These are phyloP conservation scores for Microhierax caerulescens DNA, from an alignment of 2,797 vertebrate genomes.

Conservation along the genomic window DNA sequence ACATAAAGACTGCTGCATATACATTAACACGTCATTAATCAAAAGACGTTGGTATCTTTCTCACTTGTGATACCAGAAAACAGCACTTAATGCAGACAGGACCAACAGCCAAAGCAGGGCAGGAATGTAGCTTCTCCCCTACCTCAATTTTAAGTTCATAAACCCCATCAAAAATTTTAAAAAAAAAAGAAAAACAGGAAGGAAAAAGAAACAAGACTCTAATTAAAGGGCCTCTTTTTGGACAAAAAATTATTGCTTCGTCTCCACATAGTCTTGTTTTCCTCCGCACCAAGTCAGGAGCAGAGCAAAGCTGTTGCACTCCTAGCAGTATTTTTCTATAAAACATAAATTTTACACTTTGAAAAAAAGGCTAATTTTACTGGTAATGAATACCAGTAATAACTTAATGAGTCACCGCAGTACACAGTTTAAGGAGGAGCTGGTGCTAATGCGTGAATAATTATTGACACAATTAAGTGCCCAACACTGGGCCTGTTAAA, in stretches of 20 bases:
- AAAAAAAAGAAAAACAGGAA: not conserved
- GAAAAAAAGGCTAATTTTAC: slow-evolving; percentile 66
- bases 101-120: not conserved
- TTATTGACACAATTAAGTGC: slow-evolving; percentile 68
- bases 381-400: slow-evolving; percentile 67
- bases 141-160: not conserved
- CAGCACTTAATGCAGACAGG: not conserved
- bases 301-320: slow-evolving; percentile 14
- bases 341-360: slow-evolving; percentile 51
- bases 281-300: not conserved
- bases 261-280: not conserved
- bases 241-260: not conserved
- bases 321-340: slow-evolving; percentile 12
- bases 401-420: slow-evolving; percentile 65
- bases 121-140: not conserved
- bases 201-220: not conserved
- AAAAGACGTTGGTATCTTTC: not conserved
- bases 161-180: not conserved
- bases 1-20: slow-evolving; percentile 23
- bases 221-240: not conserved
- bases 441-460: slow-evolving; percentile 64
- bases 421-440: slow-evolving; percentile 52
- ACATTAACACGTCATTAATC: slow-evolving; percentile 32
- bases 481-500: slow-evolving; percentile 52
- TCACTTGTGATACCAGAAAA: not conserved